These are phyloP conservation scores for Yponomeuta plumbellus DNA, from an alignment of 2,888 invertebrate genomes.

Conservation along the genomic window DNA sequence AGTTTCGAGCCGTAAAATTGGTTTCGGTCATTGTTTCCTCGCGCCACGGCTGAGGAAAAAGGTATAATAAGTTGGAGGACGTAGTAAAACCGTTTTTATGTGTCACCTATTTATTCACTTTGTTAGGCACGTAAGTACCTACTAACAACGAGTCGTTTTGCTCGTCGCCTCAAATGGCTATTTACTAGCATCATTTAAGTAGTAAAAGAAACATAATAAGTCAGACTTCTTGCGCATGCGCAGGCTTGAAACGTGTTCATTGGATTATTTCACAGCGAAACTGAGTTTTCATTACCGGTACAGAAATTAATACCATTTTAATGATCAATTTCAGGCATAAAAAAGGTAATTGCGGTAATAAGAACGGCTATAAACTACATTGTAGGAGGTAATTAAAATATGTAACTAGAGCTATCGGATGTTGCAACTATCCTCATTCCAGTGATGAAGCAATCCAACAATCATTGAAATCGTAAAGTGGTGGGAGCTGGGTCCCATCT, in stretches of 20 bases:
- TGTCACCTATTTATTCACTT: slow-evolving; percentile 27
- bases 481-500: slow-evolving; percentile 2
- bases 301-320: background rate
- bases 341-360: background rate
- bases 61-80: slow-evolving; percentile 21
- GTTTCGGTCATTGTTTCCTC: slow-evolving; percentile 26
- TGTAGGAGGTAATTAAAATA: slow-evolving; percentile 23
- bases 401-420: background rate
- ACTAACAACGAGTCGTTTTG: slow-evolving; percentile 13
- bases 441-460: slow-evolving; percentile 31
- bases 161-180: background rate
- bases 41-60: slow-evolving; percentile 24
- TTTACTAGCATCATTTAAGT: background rate
- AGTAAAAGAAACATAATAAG: slow-evolving; percentile 1
- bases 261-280: background rate
- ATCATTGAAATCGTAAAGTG: slow-evolving; percentile 30
- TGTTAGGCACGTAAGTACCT: slow-evolving; percentile 24
- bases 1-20: slow-evolving; percentile 25
- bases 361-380: slow-evolving; percentile 17
- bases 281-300: background rate
- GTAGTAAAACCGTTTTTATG: slow-evolving; percentile 26
- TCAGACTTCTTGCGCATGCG: background rate
- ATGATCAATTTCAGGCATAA: background rate
- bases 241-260: background rate
- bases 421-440: slow-evolving; percentile 16